Percentiles rank a stretch among this genome's conserved stretches.
Evolutionary conservation across 2,797 vertebrate species (phyloP).

Genomic region (Enteromius radiatus): DNA sequence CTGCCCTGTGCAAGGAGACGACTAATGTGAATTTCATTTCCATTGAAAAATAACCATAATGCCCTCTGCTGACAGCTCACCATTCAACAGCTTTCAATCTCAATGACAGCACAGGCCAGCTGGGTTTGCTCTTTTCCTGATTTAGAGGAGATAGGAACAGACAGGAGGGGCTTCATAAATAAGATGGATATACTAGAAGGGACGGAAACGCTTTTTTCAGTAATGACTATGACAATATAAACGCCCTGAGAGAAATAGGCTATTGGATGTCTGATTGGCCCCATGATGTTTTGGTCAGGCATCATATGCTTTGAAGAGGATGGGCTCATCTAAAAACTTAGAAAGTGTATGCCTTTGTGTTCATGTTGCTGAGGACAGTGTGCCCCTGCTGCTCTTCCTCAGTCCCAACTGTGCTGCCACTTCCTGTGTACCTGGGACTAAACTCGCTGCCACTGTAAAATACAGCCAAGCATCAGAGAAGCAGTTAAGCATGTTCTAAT

Average conservation of each 20-base stretch:
- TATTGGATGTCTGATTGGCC: slow-evolving; percentile 1
- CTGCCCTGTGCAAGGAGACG: not conserved
- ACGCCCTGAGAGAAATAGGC: not conserved
- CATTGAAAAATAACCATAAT: slow-evolving; percentile 30
- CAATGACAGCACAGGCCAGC: slow-evolving; percentile 41
- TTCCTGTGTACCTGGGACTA: slow-evolving; percentile 34
- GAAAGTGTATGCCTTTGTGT: slow-evolving; percentile 3
- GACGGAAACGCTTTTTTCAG: not conserved
- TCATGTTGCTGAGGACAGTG: not conserved
- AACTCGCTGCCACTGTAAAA: not conserved
- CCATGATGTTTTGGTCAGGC: not conserved
- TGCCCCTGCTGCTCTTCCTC: slow-evolving; percentile 11
- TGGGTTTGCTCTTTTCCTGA: slow-evolving; percentile 40
- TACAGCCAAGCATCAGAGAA: slow-evolving; percentile 12
- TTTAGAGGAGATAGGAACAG: slow-evolving; percentile 31
- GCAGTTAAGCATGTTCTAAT: slow-evolving; percentile 14
- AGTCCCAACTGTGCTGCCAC: slow-evolving; percentile 23
- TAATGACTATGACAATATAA: slow-evolving; percentile 6
- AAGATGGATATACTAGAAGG: slow-evolving; percentile 2
- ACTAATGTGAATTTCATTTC: slow-evolving; percentile 35
- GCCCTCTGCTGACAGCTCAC: slow-evolving; percentile 42
- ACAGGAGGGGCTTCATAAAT: not conserved
- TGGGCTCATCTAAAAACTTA: not conserved
- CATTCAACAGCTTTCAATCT: slow-evolving; percentile 49
- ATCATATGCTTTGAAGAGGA: not conserved